Percentiles rank a stretch among this genome's conserved stretches.
These are phyloP conservation scores for Drosophila ambigua DNA, from an alignment of 1,140 invertebrate species.

Conservation along the genomic window DNA sequence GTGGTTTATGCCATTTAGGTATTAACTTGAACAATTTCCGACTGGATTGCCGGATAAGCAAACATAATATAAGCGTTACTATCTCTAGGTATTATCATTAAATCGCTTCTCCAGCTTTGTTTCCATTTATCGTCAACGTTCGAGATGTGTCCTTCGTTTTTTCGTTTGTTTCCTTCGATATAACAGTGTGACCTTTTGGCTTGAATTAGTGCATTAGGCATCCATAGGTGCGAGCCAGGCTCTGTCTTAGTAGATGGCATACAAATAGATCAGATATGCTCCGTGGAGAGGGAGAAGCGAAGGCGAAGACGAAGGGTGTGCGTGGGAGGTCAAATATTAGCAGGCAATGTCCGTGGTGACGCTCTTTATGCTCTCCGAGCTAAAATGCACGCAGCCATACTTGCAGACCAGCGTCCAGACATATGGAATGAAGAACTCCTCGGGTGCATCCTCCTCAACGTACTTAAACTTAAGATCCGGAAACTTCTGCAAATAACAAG, in stretches of 20 bases:
- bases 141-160: slow-evolving; percentile 33
- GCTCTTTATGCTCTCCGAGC: slow-evolving; percentile 85
- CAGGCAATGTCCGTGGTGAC: slow-evolving; percentile 80
- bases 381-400: slow-evolving; percentile 93
- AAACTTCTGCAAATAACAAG: slow-evolving; percentile 92
- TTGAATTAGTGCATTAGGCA: slow-evolving; percentile 43
- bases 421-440: slow-evolving; percentile 99
- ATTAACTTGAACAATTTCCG: slow-evolving; percentile 29
- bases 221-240: slow-evolving; percentile 18
- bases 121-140: slow-evolving; percentile 42
- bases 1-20: slow-evolving; percentile 14
- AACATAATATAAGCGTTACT: slow-evolving; percentile 39
- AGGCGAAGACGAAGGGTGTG: slow-evolving; percentile 11
- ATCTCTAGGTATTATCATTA: slow-evolving; percentile 53
- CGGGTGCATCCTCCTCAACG: slow-evolving; percentile 98
- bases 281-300: slow-evolving; percentile 21
- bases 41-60: slow-evolving; percentile 17
- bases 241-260: slow-evolving; percentile 24
- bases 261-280: slow-evolving; percentile 14
- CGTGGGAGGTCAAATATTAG: slow-evolving; percentile 65
- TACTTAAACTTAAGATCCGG: slow-evolving; percentile 99
- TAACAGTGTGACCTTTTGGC: slow-evolving; percentile 53
- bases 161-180: slow-evolving; percentile 18
- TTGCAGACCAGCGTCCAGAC: slow-evolving; percentile 96
- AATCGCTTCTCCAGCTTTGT: slow-evolving; percentile 28